Evolutionary conservation across 2,113 vertebrate species (phyloP).

Genomic region (Ceyx cyanopectus): DNA sequence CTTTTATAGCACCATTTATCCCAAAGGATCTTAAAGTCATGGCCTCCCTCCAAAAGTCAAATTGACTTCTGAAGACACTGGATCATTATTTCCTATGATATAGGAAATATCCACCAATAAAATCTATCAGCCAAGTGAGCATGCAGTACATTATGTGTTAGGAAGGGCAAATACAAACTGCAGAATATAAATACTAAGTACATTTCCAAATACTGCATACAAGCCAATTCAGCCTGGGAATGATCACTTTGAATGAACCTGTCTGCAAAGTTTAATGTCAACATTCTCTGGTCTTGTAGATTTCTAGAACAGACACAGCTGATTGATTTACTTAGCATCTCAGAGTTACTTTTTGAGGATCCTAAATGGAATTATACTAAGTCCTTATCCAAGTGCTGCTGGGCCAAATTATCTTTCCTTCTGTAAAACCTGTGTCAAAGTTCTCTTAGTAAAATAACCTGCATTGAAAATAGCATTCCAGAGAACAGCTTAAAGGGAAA

Average conservation of each 20-base stretch:
- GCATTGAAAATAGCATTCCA: neutral
- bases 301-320: conserved; percentile 25
- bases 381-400: neutral
- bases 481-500: neutral
- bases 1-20: neutral
- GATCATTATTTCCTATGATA: neutral
- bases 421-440: conserved; percentile 37
- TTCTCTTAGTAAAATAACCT: neutral
- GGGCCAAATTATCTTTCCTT: conserved; percentile 55
- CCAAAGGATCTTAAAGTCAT: neutral
- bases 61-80: neutral
- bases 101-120: neutral
- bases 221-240: neutral
- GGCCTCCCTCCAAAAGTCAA: conserved; percentile 1
- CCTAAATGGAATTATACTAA: conserved; percentile 22
- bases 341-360: conserved; percentile 13
- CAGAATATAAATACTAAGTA: neutral
- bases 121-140: neutral
- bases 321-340: conserved; percentile 36
- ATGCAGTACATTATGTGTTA: neutral
- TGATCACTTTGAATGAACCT: conserved; percentile 24
- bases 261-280: conserved; percentile 45
- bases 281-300: neutral
- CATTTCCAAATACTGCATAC: conserved; percentile 20
- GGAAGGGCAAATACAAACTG: conserved; percentile 3